phyloP scores from a whole-genome alignment of 2,888 invertebrate genomes.

The Meiosimyza platycephala region DNA sequence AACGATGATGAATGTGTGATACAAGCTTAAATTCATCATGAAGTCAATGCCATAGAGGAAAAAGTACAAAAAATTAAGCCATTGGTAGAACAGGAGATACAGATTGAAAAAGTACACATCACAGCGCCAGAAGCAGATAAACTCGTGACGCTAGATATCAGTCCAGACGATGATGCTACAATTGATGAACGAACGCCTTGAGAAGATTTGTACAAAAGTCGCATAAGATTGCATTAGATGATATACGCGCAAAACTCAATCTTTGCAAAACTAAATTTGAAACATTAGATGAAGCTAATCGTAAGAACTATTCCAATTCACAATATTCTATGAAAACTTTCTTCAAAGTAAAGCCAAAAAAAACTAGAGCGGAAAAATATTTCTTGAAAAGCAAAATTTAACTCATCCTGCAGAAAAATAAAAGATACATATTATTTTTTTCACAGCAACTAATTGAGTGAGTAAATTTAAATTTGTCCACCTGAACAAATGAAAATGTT shows the following conservation, averaged over 20 bases:
- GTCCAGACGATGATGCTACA: not conserved
- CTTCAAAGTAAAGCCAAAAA: slow-evolving; percentile 56
- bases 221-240: slow-evolving; percentile 61
- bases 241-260: slow-evolving; percentile 63
- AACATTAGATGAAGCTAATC: slow-evolving; percentile 61
- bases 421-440: too few species aligned
- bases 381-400: too few species aligned
- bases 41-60: slow-evolving; percentile 55
- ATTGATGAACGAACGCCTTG: slow-evolving; percentile 41
- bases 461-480: too few species aligned
- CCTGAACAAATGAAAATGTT: slow-evolving; percentile 60
- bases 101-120: slow-evolving; percentile 24
- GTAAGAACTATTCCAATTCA: slow-evolving; percentile 60
- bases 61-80: not conserved
- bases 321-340: slow-evolving; percentile 64
- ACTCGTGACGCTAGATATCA: slow-evolving; percentile 4
- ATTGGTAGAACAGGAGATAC: slow-evolving; percentile 30
- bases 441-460: too few species aligned
- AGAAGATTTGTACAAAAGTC: slow-evolving; percentile 55
- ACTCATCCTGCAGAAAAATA: too few species aligned
- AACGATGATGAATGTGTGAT: slow-evolving; percentile 47
- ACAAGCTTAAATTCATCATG: slow-evolving; percentile 66
- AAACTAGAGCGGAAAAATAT: too few species aligned
- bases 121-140: slow-evolving; percentile 26
- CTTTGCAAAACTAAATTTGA: slow-evolving; percentile 65